Percentiles rank a stretch among this genome's conserved stretches.
phyloP scores from a whole-genome alignment of 2,797 vertebrate species.

The Spinibarbus caldwelli region DNA sequence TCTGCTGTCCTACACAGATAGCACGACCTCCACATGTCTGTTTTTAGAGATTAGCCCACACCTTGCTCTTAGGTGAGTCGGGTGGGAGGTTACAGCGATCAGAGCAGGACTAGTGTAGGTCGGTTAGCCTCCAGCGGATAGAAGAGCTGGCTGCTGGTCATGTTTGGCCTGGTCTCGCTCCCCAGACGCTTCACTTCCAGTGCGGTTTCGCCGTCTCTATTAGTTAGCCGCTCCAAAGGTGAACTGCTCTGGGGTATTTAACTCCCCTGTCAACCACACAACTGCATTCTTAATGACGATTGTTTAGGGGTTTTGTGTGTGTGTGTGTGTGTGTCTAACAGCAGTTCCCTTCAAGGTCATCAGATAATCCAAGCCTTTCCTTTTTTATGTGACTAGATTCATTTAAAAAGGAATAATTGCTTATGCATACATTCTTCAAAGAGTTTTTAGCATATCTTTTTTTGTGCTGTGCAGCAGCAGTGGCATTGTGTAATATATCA shows the following conservation, averaged over 20 bases:
- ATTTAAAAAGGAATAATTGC: background rate
- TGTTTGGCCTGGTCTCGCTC: constrained; percentile 3
- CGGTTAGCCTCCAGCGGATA: background rate
- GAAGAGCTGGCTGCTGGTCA: no score
- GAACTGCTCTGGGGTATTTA: constrained; percentile 58
- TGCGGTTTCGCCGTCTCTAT: constrained; percentile 52
- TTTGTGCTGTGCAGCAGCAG: background rate
- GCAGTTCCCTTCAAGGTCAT: constrained; percentile 53
- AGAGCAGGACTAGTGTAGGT: background rate
- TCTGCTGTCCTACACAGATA: constrained; percentile 30
- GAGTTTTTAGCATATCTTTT: background rate
- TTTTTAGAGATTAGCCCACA: background rate
- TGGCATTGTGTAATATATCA: background rate
- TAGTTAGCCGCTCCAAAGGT: constrained; percentile 62
- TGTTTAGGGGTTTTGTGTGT: background rate
- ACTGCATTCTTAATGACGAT: constrained; percentile 55
- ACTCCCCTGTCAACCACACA: constrained; percentile 19
- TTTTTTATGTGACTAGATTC: background rate
- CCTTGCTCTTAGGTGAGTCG: background rate
- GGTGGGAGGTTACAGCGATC: constrained; percentile 12
- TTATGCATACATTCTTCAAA: background rate
- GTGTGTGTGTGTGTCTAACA: background rate
- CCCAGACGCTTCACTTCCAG: constrained; percentile 23
- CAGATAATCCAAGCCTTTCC: background rate
- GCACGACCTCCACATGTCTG: constrained; percentile 2